Evolutionary conservation across 2,113 vertebrate genomes (phyloP).

Genomic region (Xenus cinereus): DNA sequence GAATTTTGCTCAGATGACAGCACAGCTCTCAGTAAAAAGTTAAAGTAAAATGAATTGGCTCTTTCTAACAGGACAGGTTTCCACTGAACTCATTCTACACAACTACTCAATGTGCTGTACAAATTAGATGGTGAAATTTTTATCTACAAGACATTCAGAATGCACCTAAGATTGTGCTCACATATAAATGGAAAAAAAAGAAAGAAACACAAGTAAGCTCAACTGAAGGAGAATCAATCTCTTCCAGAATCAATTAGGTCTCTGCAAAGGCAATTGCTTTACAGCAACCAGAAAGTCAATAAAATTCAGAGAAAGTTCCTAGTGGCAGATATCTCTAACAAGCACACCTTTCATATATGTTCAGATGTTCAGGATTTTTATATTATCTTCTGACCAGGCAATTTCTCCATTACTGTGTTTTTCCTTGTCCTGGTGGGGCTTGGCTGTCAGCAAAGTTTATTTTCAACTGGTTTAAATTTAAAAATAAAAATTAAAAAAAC

Average conservation of each 20-base stretch:
- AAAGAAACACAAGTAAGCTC: background rate
- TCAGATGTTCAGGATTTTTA: background rate
- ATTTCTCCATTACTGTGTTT: background rate
- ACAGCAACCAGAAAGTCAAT: background rate
- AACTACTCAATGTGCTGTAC: background rate
- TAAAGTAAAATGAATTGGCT: background rate
- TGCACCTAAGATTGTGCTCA: background rate
- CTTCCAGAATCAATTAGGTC: background rate
- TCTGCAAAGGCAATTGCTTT: background rate
- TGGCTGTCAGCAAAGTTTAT: background rate
- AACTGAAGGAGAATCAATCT: background rate
- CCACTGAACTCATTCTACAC: background rate
- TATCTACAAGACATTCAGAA: background rate
- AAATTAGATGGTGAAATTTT: background rate
- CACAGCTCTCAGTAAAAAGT: background rate
- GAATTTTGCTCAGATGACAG: background rate
- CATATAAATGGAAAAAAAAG: background rate
- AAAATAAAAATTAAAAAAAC: background rate
- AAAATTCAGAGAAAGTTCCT: background rate
- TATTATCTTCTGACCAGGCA: rapidly evolving
- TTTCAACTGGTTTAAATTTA: background rate
- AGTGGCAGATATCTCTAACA: background rate
- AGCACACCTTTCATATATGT: background rate
- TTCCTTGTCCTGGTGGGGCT: background rate
- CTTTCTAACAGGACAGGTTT: background rate